These are phyloP conservation scores for Ifrita kowaldi DNA, from an alignment of 2,113 vertebrate genomes.

Conservation along the genomic window DNA sequence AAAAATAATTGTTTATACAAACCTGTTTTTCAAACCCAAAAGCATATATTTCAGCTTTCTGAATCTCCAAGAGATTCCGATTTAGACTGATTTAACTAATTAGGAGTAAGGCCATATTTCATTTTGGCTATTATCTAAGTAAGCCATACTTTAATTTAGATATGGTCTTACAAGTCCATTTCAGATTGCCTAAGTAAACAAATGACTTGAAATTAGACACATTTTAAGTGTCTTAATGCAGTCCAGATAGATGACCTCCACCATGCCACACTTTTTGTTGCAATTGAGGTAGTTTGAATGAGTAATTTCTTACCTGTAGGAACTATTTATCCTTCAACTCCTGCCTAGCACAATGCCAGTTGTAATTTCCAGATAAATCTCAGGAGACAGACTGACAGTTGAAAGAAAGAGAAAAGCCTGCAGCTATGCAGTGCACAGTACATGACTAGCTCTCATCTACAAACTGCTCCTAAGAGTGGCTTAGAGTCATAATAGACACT, in stretches of 20 bases:
- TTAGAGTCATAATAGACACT: not conserved
- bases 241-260: not conserved
- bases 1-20: not conserved
- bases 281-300: not conserved
- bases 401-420: not conserved
- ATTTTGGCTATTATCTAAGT: not conserved
- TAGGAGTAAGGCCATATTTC: not conserved
- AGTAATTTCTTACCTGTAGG: not conserved
- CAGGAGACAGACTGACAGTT: not conserved
- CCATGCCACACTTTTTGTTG: not conserved
- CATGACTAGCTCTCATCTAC: not conserved
- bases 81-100: not conserved
- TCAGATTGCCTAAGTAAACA: not conserved
- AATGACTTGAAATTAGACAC: not conserved
- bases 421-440: not conserved
- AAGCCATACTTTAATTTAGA: not conserved
- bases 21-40: fast-evolving
- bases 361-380: not conserved
- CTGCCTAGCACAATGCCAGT: not conserved
- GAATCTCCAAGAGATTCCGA: not conserved
- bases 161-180: not conserved
- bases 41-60: not conserved
- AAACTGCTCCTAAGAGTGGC: not conserved
- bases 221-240: not conserved
- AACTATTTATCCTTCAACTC: not conserved